phyloP scores from a whole-genome alignment of 2,888 invertebrate species.

The Strigamia transsilvanica region DNA sequence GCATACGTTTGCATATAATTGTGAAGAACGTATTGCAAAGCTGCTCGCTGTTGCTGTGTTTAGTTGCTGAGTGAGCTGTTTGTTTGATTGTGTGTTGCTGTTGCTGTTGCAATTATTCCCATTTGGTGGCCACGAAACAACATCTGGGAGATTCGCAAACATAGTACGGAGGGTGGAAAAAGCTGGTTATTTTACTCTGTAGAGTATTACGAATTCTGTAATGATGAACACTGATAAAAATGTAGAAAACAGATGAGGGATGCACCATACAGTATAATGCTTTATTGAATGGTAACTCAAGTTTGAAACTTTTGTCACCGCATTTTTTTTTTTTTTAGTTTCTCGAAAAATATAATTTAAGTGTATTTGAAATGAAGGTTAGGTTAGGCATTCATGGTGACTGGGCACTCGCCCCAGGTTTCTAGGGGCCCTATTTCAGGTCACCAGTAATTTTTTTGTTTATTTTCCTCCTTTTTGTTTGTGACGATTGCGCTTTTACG shows the following conservation, averaged over 20 bases:
- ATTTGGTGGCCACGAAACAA: slow-evolving; percentile 17
- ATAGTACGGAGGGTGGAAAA: slow-evolving; percentile 6
- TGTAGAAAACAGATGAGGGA: slow-evolving; percentile 20
- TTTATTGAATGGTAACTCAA: neutral
- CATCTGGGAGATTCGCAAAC: slow-evolving; percentile 24
- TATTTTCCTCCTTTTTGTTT: no score
- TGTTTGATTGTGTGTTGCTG: slow-evolving; percentile 3
- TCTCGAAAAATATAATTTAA: no score
- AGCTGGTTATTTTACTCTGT: slow-evolving; percentile 27
- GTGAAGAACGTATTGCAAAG: no score
- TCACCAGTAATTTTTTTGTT: no score
- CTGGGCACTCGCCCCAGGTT: no score
- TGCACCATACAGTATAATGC: slow-evolving; percentile 4
- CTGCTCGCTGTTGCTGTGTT: neutral
- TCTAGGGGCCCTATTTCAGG: no score
- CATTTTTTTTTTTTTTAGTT: slow-evolving; percentile 5
- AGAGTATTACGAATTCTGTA: slow-evolving; percentile 34
- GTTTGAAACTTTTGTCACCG: slow-evolving; percentile 9
- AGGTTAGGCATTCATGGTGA: no score
- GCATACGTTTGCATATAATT: no score
- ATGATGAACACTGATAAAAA: slow-evolving; percentile 42
- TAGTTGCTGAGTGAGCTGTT: neutral
- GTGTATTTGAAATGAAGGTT: no score
- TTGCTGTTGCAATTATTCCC: slow-evolving; percentile 32
- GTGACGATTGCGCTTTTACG: no score